These are phyloP conservation scores for Malurus alboscapulatus DNA, from an alignment of 2,113 vertebrate species.

Conservation along the genomic window DNA sequence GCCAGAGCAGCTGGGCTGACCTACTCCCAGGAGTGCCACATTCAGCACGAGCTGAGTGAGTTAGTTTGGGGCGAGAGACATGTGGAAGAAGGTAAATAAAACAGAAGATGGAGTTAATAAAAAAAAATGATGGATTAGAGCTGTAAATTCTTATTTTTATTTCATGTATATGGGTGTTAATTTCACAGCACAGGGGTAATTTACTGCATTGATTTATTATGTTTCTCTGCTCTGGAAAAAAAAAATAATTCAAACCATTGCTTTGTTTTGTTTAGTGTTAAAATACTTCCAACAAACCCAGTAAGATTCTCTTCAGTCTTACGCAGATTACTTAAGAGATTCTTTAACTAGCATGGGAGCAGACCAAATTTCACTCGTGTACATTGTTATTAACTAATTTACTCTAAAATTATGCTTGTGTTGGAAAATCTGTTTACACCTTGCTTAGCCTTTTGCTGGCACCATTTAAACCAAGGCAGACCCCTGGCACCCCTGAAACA, in stretches of 20 bases:
- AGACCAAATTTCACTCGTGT: background rate
- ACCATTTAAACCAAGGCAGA: background rate
- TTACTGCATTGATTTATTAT: conserved; percentile 62
- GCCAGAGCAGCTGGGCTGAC: rapidly evolving
- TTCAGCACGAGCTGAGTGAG: rapidly evolving
- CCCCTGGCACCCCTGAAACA: background rate
- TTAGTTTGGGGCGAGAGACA: background rate
- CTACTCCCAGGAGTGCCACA: background rate
- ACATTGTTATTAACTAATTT: background rate
- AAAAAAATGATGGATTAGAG: conserved; percentile 44
- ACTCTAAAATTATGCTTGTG: background rate
- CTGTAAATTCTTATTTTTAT: conserved; percentile 68
- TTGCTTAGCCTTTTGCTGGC: background rate
- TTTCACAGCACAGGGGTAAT: conserved; percentile 61
- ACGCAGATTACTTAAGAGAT: background rate
- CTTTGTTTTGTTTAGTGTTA: background rate
- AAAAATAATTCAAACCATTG: conserved; percentile 54
- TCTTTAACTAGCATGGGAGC: background rate
- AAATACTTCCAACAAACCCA: background rate
- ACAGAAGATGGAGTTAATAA: conserved; percentile 58
- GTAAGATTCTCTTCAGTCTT: background rate
- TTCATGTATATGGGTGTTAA: conserved; percentile 68
- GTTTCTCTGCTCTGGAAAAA: conserved; percentile 58
- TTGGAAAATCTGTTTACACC: background rate
- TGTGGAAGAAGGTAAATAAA: conserved; percentile 61